phyloP scores from a whole-genome alignment of 2,888 invertebrate species.

The Monoplex corrugatus region DNA sequence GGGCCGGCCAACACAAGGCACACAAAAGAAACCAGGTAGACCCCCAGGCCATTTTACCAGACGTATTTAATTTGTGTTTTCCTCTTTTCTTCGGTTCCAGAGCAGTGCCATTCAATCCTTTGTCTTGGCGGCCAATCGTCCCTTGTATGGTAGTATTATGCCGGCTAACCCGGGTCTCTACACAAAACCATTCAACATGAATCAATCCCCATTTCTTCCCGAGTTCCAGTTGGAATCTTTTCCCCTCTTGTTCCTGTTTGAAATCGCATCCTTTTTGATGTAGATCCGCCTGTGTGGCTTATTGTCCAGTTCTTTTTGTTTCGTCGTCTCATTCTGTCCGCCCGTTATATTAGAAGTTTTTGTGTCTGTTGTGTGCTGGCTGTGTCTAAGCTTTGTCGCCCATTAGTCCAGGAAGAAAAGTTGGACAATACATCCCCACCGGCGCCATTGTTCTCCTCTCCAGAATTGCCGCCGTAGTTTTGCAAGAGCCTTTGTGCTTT shows the following conservation, averaged over 20 bases:
- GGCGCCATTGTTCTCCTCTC: background rate
- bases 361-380: slow-evolving; percentile 19
- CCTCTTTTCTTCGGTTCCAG: background rate
- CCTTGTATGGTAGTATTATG: background rate
- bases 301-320: slow-evolving; percentile 38
- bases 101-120: background rate
- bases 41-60: background rate
- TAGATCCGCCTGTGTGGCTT: background rate
- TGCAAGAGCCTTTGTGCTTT: background rate
- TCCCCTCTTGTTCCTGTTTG: slow-evolving; percentile 24
- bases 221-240: slow-evolving; percentile 22
- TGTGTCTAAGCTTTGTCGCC: slow-evolving; percentile 40
- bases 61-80: slow-evolving; percentile 47
- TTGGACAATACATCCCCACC: background rate
- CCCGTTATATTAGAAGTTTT: slow-evolving; percentile 10
- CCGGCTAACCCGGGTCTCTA: background rate
- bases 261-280: slow-evolving; percentile 31
- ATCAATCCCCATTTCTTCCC: slow-evolving; percentile 20
- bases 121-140: background rate
- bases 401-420: slow-evolving; percentile 40
- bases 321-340: slow-evolving; percentile 5
- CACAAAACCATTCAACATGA: background rate
- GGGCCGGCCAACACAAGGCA: background rate
- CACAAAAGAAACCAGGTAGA: slow-evolving; percentile 32
- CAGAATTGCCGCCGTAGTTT: background rate